phyloP scores from a whole-genome alignment of 1,140 invertebrate species.

The Campoletis sonorensis region DNA sequence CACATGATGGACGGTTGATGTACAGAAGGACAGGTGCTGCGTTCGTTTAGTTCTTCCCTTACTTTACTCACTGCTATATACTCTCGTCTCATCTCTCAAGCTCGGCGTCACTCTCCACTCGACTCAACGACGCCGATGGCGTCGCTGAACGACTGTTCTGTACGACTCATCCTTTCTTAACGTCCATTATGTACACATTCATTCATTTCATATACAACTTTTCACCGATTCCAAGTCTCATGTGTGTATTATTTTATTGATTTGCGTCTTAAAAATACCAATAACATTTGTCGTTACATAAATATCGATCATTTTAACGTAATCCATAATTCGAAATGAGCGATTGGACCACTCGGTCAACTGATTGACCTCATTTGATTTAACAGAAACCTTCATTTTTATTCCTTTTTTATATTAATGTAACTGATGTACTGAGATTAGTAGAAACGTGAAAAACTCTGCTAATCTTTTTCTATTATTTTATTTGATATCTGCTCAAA shows the following conservation, averaged over 20 bases:
- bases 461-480: too few species aligned
- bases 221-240: neutral
- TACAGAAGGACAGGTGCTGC: conserved; percentile 73
- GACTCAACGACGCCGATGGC: conserved; percentile 35
- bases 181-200: neutral
- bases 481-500: too few species aligned
- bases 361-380: too few species aligned
- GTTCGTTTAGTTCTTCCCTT: conserved; percentile 53
- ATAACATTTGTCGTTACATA: too few species aligned
- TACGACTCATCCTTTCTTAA: conserved; percentile 32
- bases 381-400: too few species aligned
- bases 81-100: conserved; percentile 44
- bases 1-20: conserved; percentile 73
- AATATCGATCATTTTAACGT: too few species aligned
- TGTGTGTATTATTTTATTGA: neutral
- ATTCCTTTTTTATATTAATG: too few species aligned
- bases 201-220: neutral
- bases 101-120: conserved; percentile 37
- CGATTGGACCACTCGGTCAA: too few species aligned
- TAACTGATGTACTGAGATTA: too few species aligned
- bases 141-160: conserved; percentile 30
- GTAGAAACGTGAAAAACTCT: too few species aligned
- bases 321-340: too few species aligned
- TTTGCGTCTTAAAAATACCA: too few species aligned
- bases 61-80: conserved; percentile 29